A percentile compares a stretch with the other conserved stretches of the same genome.
Evolutionary conservation across 2,888 invertebrate species (phyloP).

Genomic region (Drosophila koepferae): DNA sequence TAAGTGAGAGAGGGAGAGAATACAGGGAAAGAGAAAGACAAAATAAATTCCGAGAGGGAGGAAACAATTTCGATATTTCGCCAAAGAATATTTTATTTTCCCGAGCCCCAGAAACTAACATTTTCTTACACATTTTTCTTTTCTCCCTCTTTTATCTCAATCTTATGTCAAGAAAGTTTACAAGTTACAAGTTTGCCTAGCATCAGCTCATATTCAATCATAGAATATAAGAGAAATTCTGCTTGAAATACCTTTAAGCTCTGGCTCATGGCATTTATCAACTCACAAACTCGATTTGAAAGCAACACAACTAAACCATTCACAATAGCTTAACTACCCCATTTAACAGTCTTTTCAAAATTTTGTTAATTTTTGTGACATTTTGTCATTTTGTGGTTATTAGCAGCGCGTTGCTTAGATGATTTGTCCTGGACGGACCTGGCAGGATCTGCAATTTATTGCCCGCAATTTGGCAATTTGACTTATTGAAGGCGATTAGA

Average conservation of each 20-base stretch:
- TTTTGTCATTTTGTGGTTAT: conserved; percentile 56
- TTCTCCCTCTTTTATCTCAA: no score
- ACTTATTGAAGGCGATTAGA: conserved; percentile 70
- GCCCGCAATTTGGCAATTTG: conserved; percentile 47
- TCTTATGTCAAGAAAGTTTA: no score
- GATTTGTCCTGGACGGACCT: conserved; percentile 1
- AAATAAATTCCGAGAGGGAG: no score
- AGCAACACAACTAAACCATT: not conserved
- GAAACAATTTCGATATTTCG: no score
- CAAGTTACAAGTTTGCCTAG: no score
- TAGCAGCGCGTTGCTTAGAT: conserved; percentile 35
- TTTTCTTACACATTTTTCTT: no score
- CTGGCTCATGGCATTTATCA: not conserved
- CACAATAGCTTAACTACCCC: not conserved
- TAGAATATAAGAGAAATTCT: not conserved
- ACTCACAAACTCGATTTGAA: not conserved
- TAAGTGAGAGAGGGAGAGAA: no score
- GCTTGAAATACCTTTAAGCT: not conserved
- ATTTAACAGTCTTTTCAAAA: not conserved
- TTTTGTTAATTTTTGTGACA: conserved; percentile 27
- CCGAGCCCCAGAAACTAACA: no score
- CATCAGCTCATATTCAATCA: not conserved
- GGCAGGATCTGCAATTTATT: conserved; percentile 26
- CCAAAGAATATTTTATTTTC: no score
- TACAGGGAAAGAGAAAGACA: no score